Evolutionary conservation across 2,113 vertebrate genomes (phyloP), one percentile per base, ranked within the genome.

Genomic region (Thermophis baileyi): DNA sequence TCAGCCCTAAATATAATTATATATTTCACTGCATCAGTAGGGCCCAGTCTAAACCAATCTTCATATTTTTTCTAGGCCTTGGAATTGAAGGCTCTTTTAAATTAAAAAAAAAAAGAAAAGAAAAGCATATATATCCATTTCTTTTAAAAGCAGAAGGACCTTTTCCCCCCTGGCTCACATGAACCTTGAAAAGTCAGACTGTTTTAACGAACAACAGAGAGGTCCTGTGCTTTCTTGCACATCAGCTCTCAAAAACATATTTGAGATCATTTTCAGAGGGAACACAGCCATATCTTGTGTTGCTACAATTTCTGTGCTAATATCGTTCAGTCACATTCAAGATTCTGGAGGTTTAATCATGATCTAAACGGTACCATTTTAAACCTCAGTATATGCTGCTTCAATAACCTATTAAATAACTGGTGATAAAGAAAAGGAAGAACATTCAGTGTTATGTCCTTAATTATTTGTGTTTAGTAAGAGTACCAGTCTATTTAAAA

Each of bases 401-500:
- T 89, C 57, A 53, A 30, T 60, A n/a, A 86, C 53, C 57, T 87
- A 47, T 85, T 87, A 69, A 94, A 87, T 89, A 89, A 91, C 85
- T 91, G 50, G 54, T 54, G 87, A 85, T 86, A 85, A 55, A 89
- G 50, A 91, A 57, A 51, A 8, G 25, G 50, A 85, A 90, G 90
- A 91, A 1, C 49, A 47, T 81, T n/a, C 35, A n/a, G 40, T 2
- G 92, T 49, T 22, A 85, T 18, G 47, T 47, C 90, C 51, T 91
- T 53, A 25, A 0, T 27, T 30, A 27, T 93, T 35, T 81, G 92
- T 69, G 11, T 87, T 95, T 94, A 89, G 54, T 87, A 60, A 74
- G 57, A 81, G 47, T 86, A 53, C 47, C 90, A 89, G 95, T 57
- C 93, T 95, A 81, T 96, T 96, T 92, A 94, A 95, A 94, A 55